phyloP scores from a whole-genome alignment of 2,888 invertebrate genomes.

The Nezara viridula region DNA sequence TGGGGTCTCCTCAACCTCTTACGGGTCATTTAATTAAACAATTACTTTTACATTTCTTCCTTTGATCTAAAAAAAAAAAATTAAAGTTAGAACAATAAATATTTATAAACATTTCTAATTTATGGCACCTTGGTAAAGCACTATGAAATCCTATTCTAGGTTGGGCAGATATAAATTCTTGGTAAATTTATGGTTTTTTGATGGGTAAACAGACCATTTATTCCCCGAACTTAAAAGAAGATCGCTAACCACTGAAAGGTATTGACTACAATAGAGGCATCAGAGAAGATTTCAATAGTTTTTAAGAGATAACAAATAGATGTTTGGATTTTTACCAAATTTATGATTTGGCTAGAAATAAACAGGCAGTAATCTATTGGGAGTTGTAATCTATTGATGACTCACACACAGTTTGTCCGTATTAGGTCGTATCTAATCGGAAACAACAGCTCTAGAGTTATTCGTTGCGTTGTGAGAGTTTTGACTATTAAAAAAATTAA shows the following conservation, averaged over 20 bases:
- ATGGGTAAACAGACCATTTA: background rate
- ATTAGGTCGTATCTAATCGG: background rate
- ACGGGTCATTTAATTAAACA: too few relatives aligned
- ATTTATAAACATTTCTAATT: background rate
- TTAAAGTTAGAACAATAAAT: too few relatives aligned
- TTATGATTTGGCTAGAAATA: background rate
- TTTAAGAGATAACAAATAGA: background rate
- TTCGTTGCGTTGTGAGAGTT: background rate
- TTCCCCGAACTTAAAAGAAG: background rate
- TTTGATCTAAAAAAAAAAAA: too few relatives aligned
- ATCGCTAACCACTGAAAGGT: background rate
- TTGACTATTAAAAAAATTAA: too few relatives aligned
- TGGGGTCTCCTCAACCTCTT: too few relatives aligned
- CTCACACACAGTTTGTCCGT: background rate
- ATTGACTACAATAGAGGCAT: background rate
- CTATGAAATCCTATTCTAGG: background rate
- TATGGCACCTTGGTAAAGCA: background rate
- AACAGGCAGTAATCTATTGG: background rate
- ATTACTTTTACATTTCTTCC: too few relatives aligned
- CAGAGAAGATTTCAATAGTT: background rate
- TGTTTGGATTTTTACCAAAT: background rate
- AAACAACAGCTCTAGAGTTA: too few relatives aligned
- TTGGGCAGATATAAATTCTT: background rate
- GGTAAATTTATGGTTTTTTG: background rate
- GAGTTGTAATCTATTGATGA: background rate